phyloP scores from a whole-genome alignment of 2,113 vertebrate species.

The Ceyx melanurus region DNA sequence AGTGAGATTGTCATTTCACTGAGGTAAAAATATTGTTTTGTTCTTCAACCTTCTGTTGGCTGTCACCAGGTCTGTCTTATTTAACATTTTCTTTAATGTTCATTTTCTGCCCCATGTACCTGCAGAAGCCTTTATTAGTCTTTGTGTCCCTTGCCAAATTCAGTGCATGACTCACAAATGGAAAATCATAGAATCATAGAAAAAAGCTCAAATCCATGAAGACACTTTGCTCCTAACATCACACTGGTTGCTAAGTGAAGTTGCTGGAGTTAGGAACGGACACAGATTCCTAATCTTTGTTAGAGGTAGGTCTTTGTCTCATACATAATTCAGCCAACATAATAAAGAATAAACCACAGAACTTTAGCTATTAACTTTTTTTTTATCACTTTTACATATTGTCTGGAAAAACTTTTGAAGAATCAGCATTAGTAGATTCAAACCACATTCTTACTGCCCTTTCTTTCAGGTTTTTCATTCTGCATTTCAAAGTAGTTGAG shows the following conservation, averaged over 20 bases:
- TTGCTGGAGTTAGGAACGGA: neutral
- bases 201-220: neutral
- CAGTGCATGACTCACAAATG: neutral
- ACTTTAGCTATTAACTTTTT: slow-evolving; percentile 19
- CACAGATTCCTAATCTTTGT: neutral
- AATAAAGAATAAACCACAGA: slow-evolving; percentile 44
- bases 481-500: slow-evolving; percentile 10
- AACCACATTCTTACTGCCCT: neutral
- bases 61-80: neutral
- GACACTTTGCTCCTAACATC: neutral
- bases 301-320: neutral
- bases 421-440: neutral
- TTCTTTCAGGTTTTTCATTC: neutral
- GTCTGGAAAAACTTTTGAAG: neutral
- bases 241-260: neutral
- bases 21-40: neutral
- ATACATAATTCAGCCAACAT: slow-evolving; percentile 30
- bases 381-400: neutral
- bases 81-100: neutral
- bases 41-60: neutral
- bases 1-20: neutral
- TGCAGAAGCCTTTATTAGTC: neutral
- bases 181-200: neutral
- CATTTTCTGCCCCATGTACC: neutral
- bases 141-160: neutral